phyloP scores from a whole-genome alignment of 2,797 vertebrate genomes.

The Knipowitschia caucasica region DNA sequence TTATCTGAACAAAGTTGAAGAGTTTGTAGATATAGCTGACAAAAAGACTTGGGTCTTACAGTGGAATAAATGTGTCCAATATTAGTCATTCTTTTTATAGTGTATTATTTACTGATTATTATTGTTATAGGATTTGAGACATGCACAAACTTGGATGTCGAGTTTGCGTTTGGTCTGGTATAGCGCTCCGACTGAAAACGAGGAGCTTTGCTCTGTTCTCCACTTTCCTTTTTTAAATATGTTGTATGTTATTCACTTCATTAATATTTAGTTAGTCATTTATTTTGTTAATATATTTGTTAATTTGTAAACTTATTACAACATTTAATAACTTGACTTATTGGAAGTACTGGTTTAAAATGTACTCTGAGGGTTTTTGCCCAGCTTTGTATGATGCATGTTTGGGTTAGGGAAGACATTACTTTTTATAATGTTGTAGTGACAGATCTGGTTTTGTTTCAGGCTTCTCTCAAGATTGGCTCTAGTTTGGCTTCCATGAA shows the following conservation, averaged over 20 bases:
- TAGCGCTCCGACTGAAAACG: background rate
- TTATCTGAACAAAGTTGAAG: too few relatives aligned
- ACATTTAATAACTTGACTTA: conserved; percentile 5
- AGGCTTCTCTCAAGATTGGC: conserved; percentile 82
- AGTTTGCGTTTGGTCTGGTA: too few relatives aligned
- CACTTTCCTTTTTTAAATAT: background rate
- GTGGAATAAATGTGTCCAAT: too few relatives aligned
- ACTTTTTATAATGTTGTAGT: conserved; percentile 7
- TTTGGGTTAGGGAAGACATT: conserved; percentile 46
- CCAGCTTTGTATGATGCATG: conserved; percentile 57
- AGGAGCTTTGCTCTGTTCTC: background rate
- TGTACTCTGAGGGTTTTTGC: conserved; percentile 21
- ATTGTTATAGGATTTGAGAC: too few relatives aligned
- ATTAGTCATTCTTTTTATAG: too few relatives aligned
- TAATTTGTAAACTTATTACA: background rate
- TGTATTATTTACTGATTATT: too few relatives aligned
- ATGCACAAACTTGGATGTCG: too few relatives aligned
- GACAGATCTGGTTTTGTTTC: conserved; percentile 55
- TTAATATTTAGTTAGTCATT: background rate
- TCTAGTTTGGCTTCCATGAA: conserved; percentile 75
- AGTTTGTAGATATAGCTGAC: too few relatives aligned
- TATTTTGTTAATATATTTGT: background rate
- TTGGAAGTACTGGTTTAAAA: conserved; percentile 16
- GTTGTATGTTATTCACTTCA: too few relatives aligned
- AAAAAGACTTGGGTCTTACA: too few relatives aligned